phyloP scores from a whole-genome alignment of 2,113 vertebrate genomes.

The Nothobranchius furzeri region DNA sequence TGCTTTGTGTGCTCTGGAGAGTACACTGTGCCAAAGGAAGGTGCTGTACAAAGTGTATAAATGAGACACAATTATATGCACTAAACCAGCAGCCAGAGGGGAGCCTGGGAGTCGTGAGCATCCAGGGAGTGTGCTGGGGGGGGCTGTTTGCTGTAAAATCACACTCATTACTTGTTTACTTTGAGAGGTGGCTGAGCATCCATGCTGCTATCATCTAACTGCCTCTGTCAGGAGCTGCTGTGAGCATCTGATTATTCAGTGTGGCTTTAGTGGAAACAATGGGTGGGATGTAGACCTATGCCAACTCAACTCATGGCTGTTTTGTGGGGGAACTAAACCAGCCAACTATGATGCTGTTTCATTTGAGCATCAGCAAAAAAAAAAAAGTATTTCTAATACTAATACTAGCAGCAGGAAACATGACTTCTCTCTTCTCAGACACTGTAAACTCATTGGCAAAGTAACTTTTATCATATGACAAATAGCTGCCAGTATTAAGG shows the following conservation, averaged over 20 bases:
- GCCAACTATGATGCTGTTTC: neutral
- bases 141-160: conserved; percentile 41
- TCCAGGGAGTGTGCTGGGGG: conserved; percentile 24
- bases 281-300: conserved; percentile 1
- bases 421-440: too few species aligned
- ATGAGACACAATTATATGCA: conserved; percentile 36
- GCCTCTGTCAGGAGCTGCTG: conserved; percentile 30
- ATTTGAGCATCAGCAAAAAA: neutral
- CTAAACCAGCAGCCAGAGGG: conserved; percentile 33
- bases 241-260: conserved; percentile 30
- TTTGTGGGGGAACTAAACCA: neutral
- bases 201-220: conserved; percentile 31
- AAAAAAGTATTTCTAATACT: too few species aligned
- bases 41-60: conserved; percentile 47
- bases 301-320: neutral
- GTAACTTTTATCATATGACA: too few species aligned
- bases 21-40: conserved; percentile 24
- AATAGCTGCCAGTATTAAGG: too few species aligned
- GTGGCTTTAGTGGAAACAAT: conserved; percentile 9
- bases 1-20: conserved; percentile 40
- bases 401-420: too few species aligned
- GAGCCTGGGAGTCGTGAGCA: conserved; percentile 34
- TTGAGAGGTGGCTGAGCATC: conserved; percentile 31
- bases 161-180: conserved; percentile 42
- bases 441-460: too few species aligned